Evolutionary conservation across 2,113 vertebrate genomes (phyloP).

Genomic region (Penelope pileata): DNA sequence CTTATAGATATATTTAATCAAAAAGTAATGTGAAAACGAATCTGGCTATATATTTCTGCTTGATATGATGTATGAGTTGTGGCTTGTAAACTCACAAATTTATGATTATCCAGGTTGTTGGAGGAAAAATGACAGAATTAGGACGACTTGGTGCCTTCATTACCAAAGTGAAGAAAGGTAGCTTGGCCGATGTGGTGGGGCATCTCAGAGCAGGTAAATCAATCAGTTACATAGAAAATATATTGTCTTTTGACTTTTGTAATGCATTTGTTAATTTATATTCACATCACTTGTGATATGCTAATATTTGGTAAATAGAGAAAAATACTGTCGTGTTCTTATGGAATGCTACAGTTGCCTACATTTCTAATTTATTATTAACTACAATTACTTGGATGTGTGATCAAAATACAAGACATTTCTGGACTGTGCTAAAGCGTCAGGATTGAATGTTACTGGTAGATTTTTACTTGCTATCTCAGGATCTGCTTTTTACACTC

Average conservation of each 20-base stretch:
- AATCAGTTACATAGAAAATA: not conserved
- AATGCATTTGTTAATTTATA: not conserved
- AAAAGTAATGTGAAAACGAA: not conserved
- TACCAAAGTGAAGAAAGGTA: constrained; percentile 99
- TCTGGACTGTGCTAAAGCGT: not conserved
- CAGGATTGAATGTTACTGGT: not conserved
- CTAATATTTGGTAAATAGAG: not conserved
- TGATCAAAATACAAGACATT: not conserved
- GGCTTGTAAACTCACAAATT: constrained; percentile 38
- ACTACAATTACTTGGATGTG: not conserved
- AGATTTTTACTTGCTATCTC: not conserved
- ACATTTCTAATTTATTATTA: not conserved
- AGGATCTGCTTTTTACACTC: not conserved
- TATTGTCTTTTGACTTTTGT: not conserved
- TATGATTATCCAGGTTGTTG: constrained; percentile 88
- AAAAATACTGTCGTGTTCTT: not conserved
- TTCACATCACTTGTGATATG: not conserved
- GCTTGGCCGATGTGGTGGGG: constrained; percentile 95
- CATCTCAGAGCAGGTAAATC: constrained; percentile 93
- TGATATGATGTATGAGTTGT: not conserved
- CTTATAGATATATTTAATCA: not conserved
- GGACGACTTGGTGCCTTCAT: constrained; percentile 98
- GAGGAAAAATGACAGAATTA: constrained; percentile 95
- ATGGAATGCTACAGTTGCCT: not conserved
- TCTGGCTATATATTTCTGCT: not conserved